Conservation (phyloP, 2,888 invertebrate species). For the Mactromeris polynyma region DNA sequence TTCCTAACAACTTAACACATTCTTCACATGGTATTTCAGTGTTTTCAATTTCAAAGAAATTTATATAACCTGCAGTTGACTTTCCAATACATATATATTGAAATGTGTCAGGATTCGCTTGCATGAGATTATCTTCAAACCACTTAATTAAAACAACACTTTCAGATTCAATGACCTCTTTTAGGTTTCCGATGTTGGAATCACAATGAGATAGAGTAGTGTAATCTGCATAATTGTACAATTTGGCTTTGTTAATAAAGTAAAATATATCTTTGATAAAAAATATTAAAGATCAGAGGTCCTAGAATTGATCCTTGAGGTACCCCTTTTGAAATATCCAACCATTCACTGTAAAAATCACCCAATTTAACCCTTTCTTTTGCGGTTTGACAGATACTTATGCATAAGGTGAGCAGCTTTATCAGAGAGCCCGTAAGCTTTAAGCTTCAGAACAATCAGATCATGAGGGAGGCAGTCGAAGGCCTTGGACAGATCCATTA, state of each 20-base stretch:
- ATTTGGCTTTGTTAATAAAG: conserved; percentile 26
- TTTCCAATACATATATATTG: not conserved
- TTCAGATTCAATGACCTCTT: not conserved
- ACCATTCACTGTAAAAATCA: conserved; percentile 14
- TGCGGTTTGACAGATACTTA: not conserved
- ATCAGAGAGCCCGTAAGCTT: conserved; percentile 51
- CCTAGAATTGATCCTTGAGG: conserved; percentile 51
- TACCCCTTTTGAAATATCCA: conserved; percentile 35
- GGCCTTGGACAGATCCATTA: conserved; percentile 66
- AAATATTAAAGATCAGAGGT: conserved; percentile 44
- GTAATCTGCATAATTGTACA: no score
- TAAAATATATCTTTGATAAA: conserved; percentile 55
- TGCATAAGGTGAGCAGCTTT: not conserved
- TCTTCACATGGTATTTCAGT: not conserved
- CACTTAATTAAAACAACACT: not conserved
- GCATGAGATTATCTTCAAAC: not conserved
- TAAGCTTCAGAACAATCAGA: conserved; percentile 48
- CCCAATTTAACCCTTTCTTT: not conserved
- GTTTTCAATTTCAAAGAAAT: not conserved
- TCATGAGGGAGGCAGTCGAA: conserved; percentile 65
- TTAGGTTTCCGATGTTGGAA: no score
- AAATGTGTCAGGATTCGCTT: not conserved
- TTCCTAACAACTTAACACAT: not conserved
- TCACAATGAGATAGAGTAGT: no score
- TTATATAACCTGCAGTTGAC: not conserved